A percentile compares a stretch with the other conserved stretches of the same genome.
phyloP scores from a whole-genome alignment of 2,888 invertebrate genomes.

The Lasioglossum malachurum region DNA sequence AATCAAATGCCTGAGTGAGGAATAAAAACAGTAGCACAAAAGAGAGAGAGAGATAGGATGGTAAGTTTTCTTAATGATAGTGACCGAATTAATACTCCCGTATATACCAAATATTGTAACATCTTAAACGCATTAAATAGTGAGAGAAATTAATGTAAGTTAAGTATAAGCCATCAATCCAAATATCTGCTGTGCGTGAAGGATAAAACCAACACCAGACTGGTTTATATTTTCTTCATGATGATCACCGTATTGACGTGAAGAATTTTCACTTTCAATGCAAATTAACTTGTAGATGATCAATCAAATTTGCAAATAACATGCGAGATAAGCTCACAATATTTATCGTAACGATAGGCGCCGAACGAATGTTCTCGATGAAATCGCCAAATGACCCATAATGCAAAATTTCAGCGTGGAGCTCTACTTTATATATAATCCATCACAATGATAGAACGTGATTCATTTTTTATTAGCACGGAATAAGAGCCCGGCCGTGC shows the following conservation, averaged over 20 bases:
- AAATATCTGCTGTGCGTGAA: background rate
- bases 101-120: background rate
- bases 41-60: too few relatives aligned
- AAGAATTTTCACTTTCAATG: background rate
- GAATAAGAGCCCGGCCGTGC: slow-evolving; percentile 7
- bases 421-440: background rate
- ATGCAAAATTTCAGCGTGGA: background rate
- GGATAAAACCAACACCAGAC: background rate
- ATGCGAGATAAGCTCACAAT: background rate
- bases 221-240: background rate
- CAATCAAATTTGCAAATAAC: background rate
- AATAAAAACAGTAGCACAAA: background rate
- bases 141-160: background rate
- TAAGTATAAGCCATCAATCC: background rate
- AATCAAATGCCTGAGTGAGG: background rate
- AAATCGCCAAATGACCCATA: background rate
- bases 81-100: background rate
- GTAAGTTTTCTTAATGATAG: background rate
- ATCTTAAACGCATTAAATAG: background rate
- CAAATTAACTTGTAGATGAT: background rate
- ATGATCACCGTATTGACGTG: background rate
- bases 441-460: background rate
- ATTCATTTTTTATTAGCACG: slow-evolving; percentile 1
- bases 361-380: background rate
- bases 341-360: background rate